Evolutionary conservation across 1,140 invertebrate species (phyloP).

Genomic region (Hesperophylax magnus): DNA sequence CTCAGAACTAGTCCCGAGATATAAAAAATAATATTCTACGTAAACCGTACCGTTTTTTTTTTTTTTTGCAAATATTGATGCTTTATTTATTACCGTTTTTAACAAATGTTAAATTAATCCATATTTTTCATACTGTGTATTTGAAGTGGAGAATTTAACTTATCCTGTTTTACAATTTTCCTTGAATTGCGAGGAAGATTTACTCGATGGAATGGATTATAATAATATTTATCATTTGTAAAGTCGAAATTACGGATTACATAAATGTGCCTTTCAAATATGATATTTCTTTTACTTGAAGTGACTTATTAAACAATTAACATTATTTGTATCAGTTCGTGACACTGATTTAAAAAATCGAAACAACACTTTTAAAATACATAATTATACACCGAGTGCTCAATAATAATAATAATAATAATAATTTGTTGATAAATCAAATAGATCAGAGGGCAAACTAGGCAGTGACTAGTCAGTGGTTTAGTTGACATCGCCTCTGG

Average conservation of each 20-base stretch:
- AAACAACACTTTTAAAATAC: neutral
- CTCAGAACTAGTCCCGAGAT: no score
- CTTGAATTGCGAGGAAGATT: neutral
- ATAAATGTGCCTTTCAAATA: constrained; percentile 22
- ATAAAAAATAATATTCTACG: no score
- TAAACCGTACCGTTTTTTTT: no score
- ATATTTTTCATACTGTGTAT: neutral
- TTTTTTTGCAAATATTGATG: no score
- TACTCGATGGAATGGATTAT: neutral
- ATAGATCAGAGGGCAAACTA: no score
- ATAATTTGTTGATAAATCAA: neutral
- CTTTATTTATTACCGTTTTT: no score
- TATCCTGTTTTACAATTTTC: neutral
- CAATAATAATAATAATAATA: constrained; percentile 16
- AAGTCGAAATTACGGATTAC: constrained; percentile 15
- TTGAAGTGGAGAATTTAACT: constrained; percentile 1
- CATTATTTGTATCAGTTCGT: constrained; percentile 5
- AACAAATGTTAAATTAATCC: no score
- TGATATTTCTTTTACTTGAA: constrained; percentile 23
- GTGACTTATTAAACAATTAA: constrained; percentile 13
- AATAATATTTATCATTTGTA: constrained; percentile 5
- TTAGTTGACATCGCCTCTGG: no score
- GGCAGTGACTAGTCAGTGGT: no score
- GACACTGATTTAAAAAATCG: constrained; percentile 7
- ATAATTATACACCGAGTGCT: neutral